Evolutionary conservation across 1,140 invertebrate species (phyloP).

Genomic region (Stegodyphus dumicola): DNA sequence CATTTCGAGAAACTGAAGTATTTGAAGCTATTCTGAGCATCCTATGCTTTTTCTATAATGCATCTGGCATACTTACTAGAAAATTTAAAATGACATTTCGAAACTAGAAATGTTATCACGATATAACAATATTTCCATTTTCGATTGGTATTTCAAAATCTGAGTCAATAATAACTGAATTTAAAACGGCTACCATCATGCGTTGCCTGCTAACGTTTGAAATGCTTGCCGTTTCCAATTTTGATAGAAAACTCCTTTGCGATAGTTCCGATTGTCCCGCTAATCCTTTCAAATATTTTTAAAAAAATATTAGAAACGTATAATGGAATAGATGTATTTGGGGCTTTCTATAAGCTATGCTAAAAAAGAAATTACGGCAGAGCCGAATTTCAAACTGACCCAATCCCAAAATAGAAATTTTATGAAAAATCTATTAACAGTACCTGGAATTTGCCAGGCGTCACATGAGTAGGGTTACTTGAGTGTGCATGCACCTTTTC

Average conservation of each 20-base stretch:
- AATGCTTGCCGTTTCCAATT: background rate
- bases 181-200: background rate
- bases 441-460: background rate
- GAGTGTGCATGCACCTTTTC: constrained; percentile 27
- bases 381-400: background rate
- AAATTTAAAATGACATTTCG: no score
- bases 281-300: background rate
- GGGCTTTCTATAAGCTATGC: background rate
- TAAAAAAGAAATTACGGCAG: background rate
- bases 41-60: no score
- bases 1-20: no score
- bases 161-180: background rate
- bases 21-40: no score
- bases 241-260: background rate
- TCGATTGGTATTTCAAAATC: no score
- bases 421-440: constrained; percentile 37
- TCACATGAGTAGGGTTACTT: background rate
- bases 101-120: no score
- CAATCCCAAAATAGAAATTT: background rate
- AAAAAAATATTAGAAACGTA: background rate
- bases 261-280: background rate
- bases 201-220: background rate
- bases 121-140: no score
- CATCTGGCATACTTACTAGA: no score
- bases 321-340: background rate